Conservation (phyloP, 2,888 invertebrate species). For the Sympetrum striolatum region DNA sequence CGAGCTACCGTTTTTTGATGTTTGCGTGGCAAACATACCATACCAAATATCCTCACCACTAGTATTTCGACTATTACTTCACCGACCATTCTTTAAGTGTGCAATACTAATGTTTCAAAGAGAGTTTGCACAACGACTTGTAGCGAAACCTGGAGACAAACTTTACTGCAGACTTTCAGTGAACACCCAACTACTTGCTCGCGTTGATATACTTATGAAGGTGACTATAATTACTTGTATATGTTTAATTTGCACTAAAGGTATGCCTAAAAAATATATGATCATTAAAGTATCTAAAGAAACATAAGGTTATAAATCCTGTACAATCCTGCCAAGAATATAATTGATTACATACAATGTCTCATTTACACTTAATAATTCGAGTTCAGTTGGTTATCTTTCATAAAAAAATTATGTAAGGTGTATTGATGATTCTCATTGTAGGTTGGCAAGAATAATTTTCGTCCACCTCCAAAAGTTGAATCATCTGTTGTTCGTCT, state of each 20-base stretch:
- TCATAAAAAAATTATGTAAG: no score
- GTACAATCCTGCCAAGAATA: not conserved
- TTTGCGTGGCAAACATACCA: constrained; percentile 98
- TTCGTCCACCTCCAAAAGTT: constrained; percentile 98
- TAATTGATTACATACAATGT: not conserved
- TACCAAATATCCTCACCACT: constrained; percentile 98
- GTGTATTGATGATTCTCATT: constrained; percentile 53
- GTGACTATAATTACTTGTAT: constrained; percentile 58
- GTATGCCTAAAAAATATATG: not conserved
- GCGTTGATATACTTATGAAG: constrained; percentile 96
- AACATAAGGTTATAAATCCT: no score
- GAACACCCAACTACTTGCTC: constrained; percentile 93
- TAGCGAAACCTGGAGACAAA: constrained; percentile 97
- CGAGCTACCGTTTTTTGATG: constrained; percentile 94
- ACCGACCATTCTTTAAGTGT: constrained; percentile 82
- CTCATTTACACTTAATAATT: not conserved
- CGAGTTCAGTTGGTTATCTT: not conserved
- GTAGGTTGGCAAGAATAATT: constrained; percentile 96
- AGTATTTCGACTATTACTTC: constrained; percentile 91
- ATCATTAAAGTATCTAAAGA: no score
- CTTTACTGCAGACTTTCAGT: constrained; percentile 94
- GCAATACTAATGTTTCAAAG: constrained; percentile 98
- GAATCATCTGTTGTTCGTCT: constrained; percentile 98
- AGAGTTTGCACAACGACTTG: constrained; percentile 96
- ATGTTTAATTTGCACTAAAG: no score